Conservation (phyloP, 2,888 invertebrate genomes). For the Pollenia amentaria region DNA sequence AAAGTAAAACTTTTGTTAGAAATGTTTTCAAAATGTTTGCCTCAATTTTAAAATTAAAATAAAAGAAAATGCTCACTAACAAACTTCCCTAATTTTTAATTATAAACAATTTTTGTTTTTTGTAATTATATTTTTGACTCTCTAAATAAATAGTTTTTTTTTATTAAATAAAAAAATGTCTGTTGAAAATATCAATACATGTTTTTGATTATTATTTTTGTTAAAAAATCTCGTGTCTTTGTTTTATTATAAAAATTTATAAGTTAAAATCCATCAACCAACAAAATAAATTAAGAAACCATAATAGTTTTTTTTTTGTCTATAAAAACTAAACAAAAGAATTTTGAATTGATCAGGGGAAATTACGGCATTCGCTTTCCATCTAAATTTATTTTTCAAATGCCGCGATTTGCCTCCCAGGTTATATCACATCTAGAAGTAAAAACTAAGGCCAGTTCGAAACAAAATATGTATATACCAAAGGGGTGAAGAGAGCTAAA, state of each 20-base stretch:
- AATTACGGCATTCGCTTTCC: too few species aligned
- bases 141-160: constrained; percentile 43
- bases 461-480: too few species aligned
- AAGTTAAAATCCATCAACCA: constrained; percentile 37
- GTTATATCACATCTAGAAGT: too few species aligned
- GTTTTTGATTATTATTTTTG: background rate
- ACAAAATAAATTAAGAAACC: constrained; percentile 34
- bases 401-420: too few species aligned
- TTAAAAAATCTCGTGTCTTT: constrained; percentile 29
- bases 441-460: too few species aligned
- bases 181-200: constrained; percentile 8
- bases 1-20: background rate
- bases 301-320: constrained; percentile 41
- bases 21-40: constrained; percentile 14
- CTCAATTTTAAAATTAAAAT: constrained; percentile 38
- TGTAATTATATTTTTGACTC: constrained; percentile 28
- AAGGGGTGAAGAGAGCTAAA: too few species aligned
- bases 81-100: constrained; percentile 40
- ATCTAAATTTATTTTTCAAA: too few species aligned
- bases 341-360: too few species aligned
- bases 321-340: constrained; percentile 46
- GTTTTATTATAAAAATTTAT: constrained; percentile 60
- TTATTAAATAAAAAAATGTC: constrained; percentile 10
- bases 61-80: constrained; percentile 68
- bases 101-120: constrained; percentile 26